These are phyloP conservation scores for Cheiracanthium punctorium DNA, from an alignment of 2,888 invertebrate genomes.

Conservation along the genomic window DNA sequence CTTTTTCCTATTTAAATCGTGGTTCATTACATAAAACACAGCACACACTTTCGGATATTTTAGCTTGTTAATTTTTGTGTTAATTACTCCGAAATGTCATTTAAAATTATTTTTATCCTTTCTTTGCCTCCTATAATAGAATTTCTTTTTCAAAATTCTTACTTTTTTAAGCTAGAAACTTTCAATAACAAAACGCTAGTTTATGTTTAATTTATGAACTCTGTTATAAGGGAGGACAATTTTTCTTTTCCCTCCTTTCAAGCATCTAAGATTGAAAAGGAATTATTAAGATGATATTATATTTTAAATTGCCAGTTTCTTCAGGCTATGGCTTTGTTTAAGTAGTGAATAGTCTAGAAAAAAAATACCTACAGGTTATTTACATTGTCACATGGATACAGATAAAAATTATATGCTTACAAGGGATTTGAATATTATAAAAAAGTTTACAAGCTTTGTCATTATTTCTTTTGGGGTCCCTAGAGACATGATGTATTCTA, in stretches of 20 bases:
- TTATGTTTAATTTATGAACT: slow-evolving; percentile 13
- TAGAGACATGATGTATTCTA: background rate
- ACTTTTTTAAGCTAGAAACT: background rate
- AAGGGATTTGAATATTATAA: background rate
- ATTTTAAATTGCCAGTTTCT: slow-evolving; percentile 4
- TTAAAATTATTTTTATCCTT: background rate
- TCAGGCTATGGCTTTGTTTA: slow-evolving; percentile 4
- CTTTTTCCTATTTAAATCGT: no score
- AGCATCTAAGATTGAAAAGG: background rate
- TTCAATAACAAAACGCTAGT: background rate
- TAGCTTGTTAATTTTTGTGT: background rate
- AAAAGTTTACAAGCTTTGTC: background rate
- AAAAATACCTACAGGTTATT: background rate
- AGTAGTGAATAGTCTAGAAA: slow-evolving; percentile 5
- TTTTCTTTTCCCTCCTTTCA: background rate
- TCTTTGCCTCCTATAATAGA: background rate
- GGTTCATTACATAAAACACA: no score
- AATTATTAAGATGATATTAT: slow-evolving; percentile 1
- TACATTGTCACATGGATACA: background rate
- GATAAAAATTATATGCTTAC: background rate
- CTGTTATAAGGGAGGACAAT: background rate
- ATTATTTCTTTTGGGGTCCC: background rate
- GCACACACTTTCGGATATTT: no score
- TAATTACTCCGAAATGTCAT: background rate
- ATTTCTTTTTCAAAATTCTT: background rate